phyloP scores from a whole-genome alignment of 2,113 vertebrate genomes.

The Tylochromis polylepis region DNA sequence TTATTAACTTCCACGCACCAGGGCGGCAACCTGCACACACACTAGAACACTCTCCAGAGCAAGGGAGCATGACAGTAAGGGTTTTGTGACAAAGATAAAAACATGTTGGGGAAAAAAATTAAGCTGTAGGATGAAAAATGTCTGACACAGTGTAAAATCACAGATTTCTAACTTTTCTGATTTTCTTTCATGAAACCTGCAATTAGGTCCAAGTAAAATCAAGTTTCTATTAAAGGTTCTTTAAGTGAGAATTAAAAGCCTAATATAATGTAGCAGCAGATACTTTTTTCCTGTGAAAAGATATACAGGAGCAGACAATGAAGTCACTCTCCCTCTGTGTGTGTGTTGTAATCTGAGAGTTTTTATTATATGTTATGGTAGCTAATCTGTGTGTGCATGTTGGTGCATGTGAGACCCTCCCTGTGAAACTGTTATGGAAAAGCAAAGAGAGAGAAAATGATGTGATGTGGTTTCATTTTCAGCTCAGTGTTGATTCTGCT shows the following conservation, averaged over 20 bases:
- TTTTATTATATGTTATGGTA: background rate
- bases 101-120: background rate
- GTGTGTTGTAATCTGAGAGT: background rate
- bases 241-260: background rate
- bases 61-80: background rate
- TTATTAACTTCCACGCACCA: background rate
- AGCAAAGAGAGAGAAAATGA: background rate
- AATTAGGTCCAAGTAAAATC: background rate
- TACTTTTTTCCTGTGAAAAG: background rate
- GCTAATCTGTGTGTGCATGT: background rate
- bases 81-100: background rate
- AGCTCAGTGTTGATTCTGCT: background rate
- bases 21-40: background rate
- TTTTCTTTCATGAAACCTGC: background rate
- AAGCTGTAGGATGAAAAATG: background rate
- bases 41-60: background rate
- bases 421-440: background rate
- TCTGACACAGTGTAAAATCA: background rate
- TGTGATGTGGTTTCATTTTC: background rate
- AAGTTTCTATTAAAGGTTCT: background rate
- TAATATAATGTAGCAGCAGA: background rate
- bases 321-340: background rate
- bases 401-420: background rate
- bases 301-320: background rate
- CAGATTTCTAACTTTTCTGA: background rate